Evolutionary conservation across 2,888 invertebrate genomes (phyloP).

Genomic region (Eristalinus aeneus): DNA sequence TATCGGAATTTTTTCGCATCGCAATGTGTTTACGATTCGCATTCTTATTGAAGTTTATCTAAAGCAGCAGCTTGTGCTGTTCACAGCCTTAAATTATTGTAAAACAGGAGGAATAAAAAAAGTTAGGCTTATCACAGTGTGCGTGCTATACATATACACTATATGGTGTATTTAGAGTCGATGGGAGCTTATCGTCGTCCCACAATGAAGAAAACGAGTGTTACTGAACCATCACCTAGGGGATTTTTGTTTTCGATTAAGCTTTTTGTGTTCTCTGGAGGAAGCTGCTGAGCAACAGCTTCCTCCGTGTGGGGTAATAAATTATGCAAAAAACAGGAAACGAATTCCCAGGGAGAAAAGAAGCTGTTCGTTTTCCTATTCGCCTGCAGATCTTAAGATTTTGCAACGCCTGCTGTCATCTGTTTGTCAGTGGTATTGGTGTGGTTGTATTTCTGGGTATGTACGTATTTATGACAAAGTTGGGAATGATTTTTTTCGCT

Average conservation of each 20-base stretch:
- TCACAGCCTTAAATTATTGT: slow-evolving; percentile 63
- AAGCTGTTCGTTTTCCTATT: slow-evolving; percentile 33
- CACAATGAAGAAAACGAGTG: slow-evolving; percentile 32
- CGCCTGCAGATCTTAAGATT: slow-evolving; percentile 48
- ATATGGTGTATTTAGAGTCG: neutral
- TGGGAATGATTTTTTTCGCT: too few species aligned
- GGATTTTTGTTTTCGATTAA: slow-evolving; percentile 57
- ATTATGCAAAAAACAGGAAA: slow-evolving; percentile 58
- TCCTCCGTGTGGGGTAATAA: slow-evolving; percentile 48
- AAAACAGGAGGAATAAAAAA: slow-evolving; percentile 41
- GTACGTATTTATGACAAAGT: slow-evolving; percentile 21
- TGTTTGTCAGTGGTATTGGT: slow-evolving; percentile 23
- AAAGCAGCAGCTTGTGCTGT: slow-evolving; percentile 62
- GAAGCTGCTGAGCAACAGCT: slow-evolving; percentile 50
- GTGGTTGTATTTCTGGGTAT: neutral
- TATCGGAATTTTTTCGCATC: slow-evolving; percentile 67
- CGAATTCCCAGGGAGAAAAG: slow-evolving; percentile 28
- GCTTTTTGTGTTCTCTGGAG: slow-evolving; percentile 27
- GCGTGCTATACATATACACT: neutral
- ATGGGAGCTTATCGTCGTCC: slow-evolving; percentile 43
- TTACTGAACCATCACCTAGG: slow-evolving; percentile 52
- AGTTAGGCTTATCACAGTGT: neutral
- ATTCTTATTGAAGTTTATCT: slow-evolving; percentile 69
- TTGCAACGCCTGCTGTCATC: slow-evolving; percentile 38
- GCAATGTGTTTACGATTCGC: slow-evolving; percentile 68